These are phyloP conservation scores for Lasioglossum malachurum DNA, from an alignment of 2,888 invertebrate genomes.

Conservation along the genomic window DNA sequence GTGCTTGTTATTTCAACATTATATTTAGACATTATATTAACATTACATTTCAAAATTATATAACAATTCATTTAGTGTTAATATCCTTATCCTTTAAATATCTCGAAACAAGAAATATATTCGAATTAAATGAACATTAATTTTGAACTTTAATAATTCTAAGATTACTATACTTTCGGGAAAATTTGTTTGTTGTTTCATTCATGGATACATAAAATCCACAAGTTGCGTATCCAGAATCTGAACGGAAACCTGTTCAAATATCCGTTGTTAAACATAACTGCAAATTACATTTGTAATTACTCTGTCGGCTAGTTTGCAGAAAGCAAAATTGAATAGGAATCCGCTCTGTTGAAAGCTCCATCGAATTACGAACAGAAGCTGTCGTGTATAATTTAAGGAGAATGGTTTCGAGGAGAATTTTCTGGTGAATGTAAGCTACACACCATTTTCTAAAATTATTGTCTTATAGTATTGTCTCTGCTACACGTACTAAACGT, in stretches of 20 bases:
- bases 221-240: too few species aligned
- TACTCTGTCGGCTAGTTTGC: not conserved
- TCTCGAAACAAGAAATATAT: too few species aligned
- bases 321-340: not conserved
- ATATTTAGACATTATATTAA: too few species aligned
- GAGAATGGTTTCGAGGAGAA: not conserved
- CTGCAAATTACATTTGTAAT: not conserved
- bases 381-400: not conserved
- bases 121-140: too few species aligned
- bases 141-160: not conserved
- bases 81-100: too few species aligned
- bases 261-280: not conserved
- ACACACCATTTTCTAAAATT: not conserved
- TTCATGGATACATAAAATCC: not conserved
- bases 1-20: too few species aligned
- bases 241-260: not conserved
- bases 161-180: not conserved
- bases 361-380: not conserved
- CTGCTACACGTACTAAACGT: too few species aligned
- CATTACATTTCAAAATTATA: too few species aligned
- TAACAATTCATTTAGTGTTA: too few species aligned
- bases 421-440: not conserved
- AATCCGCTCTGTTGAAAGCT: not conserved
- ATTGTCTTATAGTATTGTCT: not conserved
- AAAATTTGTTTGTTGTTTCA: not conserved